These are phyloP conservation scores for Pelobates fuscus DNA, from an alignment of 2,113 vertebrate genomes.

Conservation along the genomic window DNA sequence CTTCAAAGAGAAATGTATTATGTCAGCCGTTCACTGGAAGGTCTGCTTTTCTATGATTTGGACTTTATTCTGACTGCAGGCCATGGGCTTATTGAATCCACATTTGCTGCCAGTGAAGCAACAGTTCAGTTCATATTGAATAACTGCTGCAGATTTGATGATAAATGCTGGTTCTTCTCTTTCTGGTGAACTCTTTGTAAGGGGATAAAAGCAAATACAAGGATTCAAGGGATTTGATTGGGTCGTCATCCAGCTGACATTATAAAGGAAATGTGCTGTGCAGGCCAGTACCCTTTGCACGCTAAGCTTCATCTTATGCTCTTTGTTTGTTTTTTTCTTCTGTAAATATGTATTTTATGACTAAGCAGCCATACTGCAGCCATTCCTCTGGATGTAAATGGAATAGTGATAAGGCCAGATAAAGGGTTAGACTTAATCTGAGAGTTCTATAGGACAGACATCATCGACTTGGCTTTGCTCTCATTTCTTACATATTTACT, in stretches of 20 bases:
- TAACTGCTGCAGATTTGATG: constrained; percentile 33
- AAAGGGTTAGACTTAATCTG: not conserved
- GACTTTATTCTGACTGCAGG: constrained; percentile 18
- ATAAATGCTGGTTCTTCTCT: constrained; percentile 16
- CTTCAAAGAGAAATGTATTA: constrained; percentile 10
- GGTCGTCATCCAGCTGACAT: constrained; percentile 1
- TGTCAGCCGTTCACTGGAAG: not conserved
- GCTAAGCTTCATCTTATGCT: constrained; percentile 15
- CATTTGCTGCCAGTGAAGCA: constrained; percentile 12
- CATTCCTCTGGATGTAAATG: constrained; percentile 4
- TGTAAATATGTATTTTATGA: constrained; percentile 35
- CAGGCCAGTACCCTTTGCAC: constrained; percentile 6
- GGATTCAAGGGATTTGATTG: constrained; percentile 7
- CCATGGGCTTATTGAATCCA: constrained; percentile 22
- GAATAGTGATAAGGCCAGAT: not conserved
- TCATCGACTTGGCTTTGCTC: too few species aligned
- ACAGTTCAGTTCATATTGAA: constrained; percentile 20
- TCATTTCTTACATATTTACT: too few species aligned
- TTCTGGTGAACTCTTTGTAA: constrained; percentile 35
- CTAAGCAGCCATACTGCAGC: constrained; percentile 19
- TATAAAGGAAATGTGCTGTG: constrained; percentile 14
- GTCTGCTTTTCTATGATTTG: not conserved
- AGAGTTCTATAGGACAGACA: too few species aligned
- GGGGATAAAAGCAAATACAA: constrained; percentile 30
- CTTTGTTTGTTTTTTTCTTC: constrained; percentile 23